Conservation (phyloP, 1,140 invertebrate genomes). For the Caenorhabditis inopinata region DNA sequence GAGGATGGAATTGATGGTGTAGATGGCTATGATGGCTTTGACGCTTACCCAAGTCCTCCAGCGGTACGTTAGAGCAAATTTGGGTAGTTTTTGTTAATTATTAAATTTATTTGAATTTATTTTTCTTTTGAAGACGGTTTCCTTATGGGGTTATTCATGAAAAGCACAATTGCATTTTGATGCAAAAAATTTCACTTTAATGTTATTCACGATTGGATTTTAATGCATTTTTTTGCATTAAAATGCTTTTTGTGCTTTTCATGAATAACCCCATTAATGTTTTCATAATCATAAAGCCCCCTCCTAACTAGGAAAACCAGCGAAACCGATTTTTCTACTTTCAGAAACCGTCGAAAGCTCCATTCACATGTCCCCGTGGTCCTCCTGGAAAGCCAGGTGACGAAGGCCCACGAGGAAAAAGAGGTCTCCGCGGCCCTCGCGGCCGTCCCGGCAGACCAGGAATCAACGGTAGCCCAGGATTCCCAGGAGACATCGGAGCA, state of each 20-base stretch:
- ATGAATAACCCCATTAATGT: too few species aligned
- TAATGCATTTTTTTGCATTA: too few species aligned
- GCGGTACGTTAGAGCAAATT: constrained; percentile 50
- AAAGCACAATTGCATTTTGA: too few species aligned
- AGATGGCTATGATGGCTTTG: constrained; percentile 49
- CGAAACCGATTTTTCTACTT: neutral
- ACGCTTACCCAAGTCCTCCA: constrained; percentile 51
- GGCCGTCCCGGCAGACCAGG: constrained; percentile 21
- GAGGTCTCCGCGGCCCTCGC: neutral
- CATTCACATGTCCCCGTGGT: constrained; percentile 53
- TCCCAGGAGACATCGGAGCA: constrained; percentile 26
- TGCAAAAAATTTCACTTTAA: too few species aligned
- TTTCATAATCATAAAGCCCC: too few species aligned
- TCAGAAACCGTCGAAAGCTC: neutral
- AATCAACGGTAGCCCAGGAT: constrained; percentile 19
- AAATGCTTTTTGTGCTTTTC: too few species aligned
- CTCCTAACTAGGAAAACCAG: too few species aligned
- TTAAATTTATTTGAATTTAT: too few species aligned
- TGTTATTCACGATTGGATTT: too few species aligned
- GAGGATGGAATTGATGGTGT: constrained; percentile 48
- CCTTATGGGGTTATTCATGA: too few species aligned
- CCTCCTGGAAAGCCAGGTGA: constrained; percentile 50
- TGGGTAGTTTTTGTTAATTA: neutral
- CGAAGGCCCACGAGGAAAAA: constrained; percentile 8
- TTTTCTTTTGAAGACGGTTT: too few species aligned